Evolutionary conservation across 2,888 invertebrate genomes (phyloP).

Genomic region (Machimus atricapillus): DNA sequence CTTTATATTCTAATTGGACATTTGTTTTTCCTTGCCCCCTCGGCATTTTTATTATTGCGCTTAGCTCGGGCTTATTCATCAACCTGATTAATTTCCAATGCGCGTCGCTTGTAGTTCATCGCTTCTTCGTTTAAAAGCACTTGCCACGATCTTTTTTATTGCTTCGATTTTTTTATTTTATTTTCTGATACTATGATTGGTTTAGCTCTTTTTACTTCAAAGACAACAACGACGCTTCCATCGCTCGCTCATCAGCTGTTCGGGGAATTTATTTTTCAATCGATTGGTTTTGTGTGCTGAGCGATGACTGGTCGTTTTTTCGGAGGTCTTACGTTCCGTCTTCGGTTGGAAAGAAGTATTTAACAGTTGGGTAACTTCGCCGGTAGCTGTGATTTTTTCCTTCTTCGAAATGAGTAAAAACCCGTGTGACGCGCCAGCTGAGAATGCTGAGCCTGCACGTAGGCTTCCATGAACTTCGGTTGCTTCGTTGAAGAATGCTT

Average conservation of each 20-base stretch:
- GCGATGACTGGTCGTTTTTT: background rate
- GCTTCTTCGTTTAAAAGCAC: background rate
- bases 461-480: background rate
- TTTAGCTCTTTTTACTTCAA: background rate
- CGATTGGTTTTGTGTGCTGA: background rate
- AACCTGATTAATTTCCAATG: background rate
- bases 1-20: conserved; percentile 15
- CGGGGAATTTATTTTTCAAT: background rate
- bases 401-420: background rate
- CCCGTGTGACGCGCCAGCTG: background rate
- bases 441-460: background rate
- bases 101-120: background rate
- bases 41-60: background rate
- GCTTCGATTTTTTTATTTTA: background rate
- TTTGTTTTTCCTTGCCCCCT: background rate
- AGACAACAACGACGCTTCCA: background rate
- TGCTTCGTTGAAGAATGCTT: background rate
- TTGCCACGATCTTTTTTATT: background rate
- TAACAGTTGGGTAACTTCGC: background rate
- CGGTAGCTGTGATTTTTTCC: background rate
- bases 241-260: background rate
- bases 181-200: background rate
- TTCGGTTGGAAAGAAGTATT: background rate
- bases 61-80: background rate
- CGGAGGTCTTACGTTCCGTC: background rate